phyloP scores from a whole-genome alignment of 2,888 invertebrate species.

The Latheticus oryzae region DNA sequence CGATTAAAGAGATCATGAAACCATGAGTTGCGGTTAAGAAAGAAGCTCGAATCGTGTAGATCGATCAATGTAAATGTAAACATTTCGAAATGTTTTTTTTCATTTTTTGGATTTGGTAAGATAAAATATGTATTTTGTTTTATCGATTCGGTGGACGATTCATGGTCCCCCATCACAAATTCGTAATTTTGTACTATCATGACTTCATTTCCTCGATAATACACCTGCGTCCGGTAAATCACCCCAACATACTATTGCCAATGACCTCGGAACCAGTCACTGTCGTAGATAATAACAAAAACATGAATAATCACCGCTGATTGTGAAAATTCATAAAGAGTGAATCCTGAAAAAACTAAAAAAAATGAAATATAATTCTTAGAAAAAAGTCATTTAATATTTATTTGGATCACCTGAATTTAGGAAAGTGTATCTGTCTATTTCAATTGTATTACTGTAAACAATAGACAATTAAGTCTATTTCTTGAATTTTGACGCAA shows the following conservation, averaged over 20 bases:
- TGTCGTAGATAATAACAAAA: slow-evolving; percentile 42
- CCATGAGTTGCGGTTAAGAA: slow-evolving; percentile 3
- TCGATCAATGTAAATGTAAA: no score
- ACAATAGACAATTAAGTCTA: slow-evolving; percentile 21
- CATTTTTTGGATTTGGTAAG: not conserved
- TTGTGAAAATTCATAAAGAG: slow-evolving; percentile 38
- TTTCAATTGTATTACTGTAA: slow-evolving; percentile 15
- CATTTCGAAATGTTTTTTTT: no score
- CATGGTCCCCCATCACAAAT: slow-evolving; percentile 26
- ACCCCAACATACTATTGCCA: slow-evolving; percentile 48
- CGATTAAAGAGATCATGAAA: slow-evolving; percentile 4
- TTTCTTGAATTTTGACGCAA: no score
- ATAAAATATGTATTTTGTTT: slow-evolving; percentile 4
- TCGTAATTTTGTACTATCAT: slow-evolving; percentile 43
- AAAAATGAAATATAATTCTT: not conserved
- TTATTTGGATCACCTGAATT: no score
- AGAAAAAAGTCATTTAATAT: no score
- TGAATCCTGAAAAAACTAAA: slow-evolving; percentile 17
- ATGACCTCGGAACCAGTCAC: slow-evolving; percentile 52
- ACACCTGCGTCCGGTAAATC: slow-evolving; percentile 50
- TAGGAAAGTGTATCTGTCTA: slow-evolving; percentile 20
- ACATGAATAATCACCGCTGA: slow-evolving; percentile 34
- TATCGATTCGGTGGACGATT: no score
- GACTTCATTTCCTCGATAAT: slow-evolving; percentile 49
- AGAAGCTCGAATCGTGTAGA: not conserved